phyloP scores from a whole-genome alignment of 2,113 vertebrate species.

The Seriola rivoliana region DNA sequence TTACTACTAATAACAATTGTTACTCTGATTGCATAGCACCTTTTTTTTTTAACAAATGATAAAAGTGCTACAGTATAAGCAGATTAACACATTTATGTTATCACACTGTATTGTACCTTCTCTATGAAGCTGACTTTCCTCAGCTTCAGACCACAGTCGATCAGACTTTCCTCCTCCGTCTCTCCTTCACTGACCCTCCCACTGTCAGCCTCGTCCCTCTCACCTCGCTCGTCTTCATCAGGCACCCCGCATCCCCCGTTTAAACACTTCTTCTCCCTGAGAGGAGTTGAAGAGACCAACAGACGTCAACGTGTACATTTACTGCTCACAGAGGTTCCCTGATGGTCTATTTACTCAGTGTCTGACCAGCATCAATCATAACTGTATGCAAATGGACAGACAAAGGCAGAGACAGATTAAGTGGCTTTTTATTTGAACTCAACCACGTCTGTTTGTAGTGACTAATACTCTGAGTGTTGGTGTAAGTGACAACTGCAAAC shows the following conservation, averaged over 20 bases:
- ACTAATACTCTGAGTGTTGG: conserved; percentile 23
- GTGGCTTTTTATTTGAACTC: conserved; percentile 30
- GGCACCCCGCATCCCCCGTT: conserved; percentile 94
- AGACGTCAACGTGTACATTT: conserved; percentile 28
- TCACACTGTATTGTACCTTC: conserved; percentile 70
- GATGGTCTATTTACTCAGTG: conserved; percentile 5
- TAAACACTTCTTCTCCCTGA: conserved; percentile 90
- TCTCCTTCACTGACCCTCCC: conserved; percentile 87
- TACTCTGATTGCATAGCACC: background rate
- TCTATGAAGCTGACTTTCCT: conserved; percentile 97
- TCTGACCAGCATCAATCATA: conserved; percentile 43
- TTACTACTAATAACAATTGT: background rate
- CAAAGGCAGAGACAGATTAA: conserved; percentile 22
- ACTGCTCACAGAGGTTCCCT: conserved; percentile 15
- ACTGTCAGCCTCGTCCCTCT: conserved; percentile 89
- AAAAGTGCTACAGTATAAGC: background rate
- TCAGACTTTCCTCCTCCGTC: conserved; percentile 87
- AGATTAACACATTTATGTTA: background rate
- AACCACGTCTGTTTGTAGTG: conserved; percentile 19
- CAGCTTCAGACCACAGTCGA: conserved; percentile 93
- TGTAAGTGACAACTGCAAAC: conserved; percentile 27
- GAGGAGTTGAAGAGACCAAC: conserved; percentile 17
- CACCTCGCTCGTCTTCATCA: conserved; percentile 90
- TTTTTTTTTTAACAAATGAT: background rate
- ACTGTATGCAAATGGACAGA: conserved; percentile 1